A percentile compares a stretch with the other conserved stretches of the same genome.
Conservation (phyloP, 2,888 invertebrate genomes). For the Nasonia oneida region DNA sequence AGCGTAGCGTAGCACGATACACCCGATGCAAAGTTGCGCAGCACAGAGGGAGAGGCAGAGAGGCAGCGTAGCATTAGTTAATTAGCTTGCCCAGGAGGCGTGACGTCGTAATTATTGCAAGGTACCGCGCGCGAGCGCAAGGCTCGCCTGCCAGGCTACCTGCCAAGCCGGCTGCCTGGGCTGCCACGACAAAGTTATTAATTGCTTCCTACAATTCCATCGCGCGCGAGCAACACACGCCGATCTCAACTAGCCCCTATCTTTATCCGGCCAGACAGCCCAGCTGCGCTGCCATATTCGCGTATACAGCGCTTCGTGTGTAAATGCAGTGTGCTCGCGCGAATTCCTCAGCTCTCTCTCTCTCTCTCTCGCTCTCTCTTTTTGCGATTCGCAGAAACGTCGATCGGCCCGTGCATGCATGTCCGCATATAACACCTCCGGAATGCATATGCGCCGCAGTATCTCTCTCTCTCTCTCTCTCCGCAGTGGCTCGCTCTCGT, state of each 20-base stretch:
- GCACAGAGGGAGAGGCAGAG: neutral
- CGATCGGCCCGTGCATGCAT: constrained; percentile 13
- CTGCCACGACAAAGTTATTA: constrained; percentile 77
- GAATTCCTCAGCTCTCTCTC: neutral
- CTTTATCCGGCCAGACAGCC: neutral
- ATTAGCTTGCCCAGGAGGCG: constrained; percentile 77
- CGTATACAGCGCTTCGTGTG: neutral
- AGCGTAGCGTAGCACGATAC: neutral
- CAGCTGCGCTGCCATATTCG: neutral
- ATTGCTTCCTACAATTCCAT: constrained; percentile 77
- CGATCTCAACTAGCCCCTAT: constrained; percentile 44
- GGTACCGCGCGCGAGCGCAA: constrained; percentile 65
- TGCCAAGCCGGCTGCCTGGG: constrained; percentile 60
- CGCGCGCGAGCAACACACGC: constrained; percentile 63
- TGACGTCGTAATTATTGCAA: constrained; percentile 78
- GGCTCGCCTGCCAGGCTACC: constrained; percentile 15
- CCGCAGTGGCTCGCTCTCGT: constrained; percentile 52
- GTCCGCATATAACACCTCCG: no score
- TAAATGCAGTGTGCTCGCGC: neutral
- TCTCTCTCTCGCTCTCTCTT: neutral
- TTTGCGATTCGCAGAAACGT: constrained; percentile 18
- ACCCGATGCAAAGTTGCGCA: neutral
- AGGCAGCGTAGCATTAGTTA: constrained; percentile 71
- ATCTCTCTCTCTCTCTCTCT: constrained; percentile 37
- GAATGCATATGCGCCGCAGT: neutral